Percentiles rank a stretch among this genome's conserved stretches.
phyloP scores from a whole-genome alignment of 2,888 invertebrate species.

The Cryptus viduatorius region DNA sequence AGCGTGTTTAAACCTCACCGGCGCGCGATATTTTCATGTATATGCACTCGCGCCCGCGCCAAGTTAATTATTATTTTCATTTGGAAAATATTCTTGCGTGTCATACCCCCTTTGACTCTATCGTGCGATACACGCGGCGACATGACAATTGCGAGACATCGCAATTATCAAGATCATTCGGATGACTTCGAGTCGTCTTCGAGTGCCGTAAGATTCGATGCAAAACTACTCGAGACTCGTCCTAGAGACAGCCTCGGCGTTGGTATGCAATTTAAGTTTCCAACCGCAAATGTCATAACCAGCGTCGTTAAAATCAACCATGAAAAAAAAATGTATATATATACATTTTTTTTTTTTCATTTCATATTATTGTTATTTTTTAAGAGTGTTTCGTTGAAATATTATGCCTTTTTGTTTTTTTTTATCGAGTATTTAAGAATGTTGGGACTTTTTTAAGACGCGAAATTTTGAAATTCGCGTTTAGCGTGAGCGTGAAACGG shows the following conservation, averaged over 20 bases:
- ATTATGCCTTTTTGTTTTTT: too few species aligned
- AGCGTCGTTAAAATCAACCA: background rate
- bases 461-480: background rate
- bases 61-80: slow-evolving; percentile 42
- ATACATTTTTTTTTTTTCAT: background rate
- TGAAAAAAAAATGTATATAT: background rate
- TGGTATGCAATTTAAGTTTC: background rate
- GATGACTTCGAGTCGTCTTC: too few species aligned
- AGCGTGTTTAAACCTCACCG: slow-evolving; percentile 22
- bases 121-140: background rate
- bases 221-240: background rate
- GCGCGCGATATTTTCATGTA: slow-evolving; percentile 20
- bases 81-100: slow-evolving; percentile 19
- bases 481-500: background rate
- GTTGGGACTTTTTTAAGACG: background rate
- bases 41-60: background rate
- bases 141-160: slow-evolving; percentile 10
- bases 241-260: background rate
- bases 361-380: background rate
- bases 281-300: background rate
- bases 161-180: background rate
- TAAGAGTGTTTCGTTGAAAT: too few species aligned
- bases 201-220: background rate
- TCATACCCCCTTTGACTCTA: background rate
- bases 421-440: too few species aligned